phyloP scores from a whole-genome alignment of 2,888 invertebrate species.

The Parthenolecanium corni region DNA sequence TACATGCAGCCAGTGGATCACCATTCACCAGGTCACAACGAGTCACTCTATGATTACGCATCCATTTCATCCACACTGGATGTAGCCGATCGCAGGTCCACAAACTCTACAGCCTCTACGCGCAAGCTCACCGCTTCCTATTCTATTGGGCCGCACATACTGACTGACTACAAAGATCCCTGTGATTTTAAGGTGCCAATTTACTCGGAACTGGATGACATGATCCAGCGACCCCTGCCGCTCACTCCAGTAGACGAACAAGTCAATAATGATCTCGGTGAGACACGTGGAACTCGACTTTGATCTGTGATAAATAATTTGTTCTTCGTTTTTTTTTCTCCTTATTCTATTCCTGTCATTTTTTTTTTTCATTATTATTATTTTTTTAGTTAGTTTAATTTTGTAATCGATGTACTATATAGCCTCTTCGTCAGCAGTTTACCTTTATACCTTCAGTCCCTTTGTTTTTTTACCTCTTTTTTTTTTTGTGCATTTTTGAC shows the following conservation, averaged over 20 bases:
- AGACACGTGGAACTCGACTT: conserved; percentile 4
- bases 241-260: conserved; percentile 10
- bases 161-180: conserved; percentile 5
- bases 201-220: conserved; percentile 51
- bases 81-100: background rate
- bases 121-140: too few relatives aligned
- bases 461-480: too few relatives aligned
- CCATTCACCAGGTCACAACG: background rate
- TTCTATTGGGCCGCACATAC: background rate
- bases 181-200: conserved; percentile 40
- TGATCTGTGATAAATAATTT: conserved; percentile 6
- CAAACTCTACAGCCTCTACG: conserved; percentile 34
- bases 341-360: background rate
- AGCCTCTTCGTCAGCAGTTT: too few relatives aligned
- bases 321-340: background rate
- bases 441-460: too few relatives aligned
- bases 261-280: conserved; percentile 14
- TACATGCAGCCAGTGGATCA: conserved; percentile 42
- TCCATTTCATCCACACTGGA: background rate
- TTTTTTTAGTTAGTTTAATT: too few relatives aligned
- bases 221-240: conserved; percentile 33
- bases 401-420: too few relatives aligned
- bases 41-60: conserved; percentile 34
- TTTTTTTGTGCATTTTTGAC: too few relatives aligned
- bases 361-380: background rate